Percentiles rank a stretch among this genome's conserved stretches.
phyloP scores from a whole-genome alignment of 2,113 vertebrate genomes.

The Heterotis niloticus region DNA sequence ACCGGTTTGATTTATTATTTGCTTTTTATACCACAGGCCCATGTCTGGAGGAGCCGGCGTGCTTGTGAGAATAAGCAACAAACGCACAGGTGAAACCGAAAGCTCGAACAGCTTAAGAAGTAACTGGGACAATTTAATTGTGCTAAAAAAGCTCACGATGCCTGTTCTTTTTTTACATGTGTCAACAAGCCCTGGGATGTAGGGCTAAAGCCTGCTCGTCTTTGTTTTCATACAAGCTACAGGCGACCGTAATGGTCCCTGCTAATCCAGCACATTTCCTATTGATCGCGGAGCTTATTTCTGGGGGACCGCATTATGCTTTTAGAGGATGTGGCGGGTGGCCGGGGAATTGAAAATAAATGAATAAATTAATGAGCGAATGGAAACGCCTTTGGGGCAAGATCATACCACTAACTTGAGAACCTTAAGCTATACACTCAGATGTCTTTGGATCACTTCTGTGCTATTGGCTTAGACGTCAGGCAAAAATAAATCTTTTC shows the following conservation, averaged over 20 bases:
- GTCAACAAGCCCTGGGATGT: background rate
- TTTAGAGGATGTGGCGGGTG: constrained; percentile 6
- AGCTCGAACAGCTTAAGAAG: background rate
- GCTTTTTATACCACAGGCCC: background rate
- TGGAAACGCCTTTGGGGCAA: background rate
- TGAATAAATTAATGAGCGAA: constrained; percentile 20
- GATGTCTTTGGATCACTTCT: background rate
- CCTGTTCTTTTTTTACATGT: background rate
- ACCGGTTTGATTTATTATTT: constrained; percentile 18
- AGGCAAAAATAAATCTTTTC: background rate
- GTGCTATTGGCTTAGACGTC: background rate
- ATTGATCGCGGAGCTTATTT: constrained; percentile 32
- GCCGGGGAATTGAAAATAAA: constrained; percentile 24
- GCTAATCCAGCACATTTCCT: constrained; percentile 22
- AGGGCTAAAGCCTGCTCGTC: background rate
- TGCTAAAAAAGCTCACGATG: background rate
- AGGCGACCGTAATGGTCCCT: background rate
- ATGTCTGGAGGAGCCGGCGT: background rate
- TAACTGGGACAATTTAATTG: background rate
- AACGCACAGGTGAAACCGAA: background rate
- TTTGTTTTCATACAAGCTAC: constrained; percentile 5
- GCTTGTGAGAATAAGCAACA: background rate
- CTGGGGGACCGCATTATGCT: constrained; percentile 13
- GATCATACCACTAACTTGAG: background rate
- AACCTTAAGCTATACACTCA: background rate